These are phyloP conservation scores for Drosophila mauritiana DNA, from an alignment of 1,140 invertebrate species.

Conservation along the genomic window DNA sequence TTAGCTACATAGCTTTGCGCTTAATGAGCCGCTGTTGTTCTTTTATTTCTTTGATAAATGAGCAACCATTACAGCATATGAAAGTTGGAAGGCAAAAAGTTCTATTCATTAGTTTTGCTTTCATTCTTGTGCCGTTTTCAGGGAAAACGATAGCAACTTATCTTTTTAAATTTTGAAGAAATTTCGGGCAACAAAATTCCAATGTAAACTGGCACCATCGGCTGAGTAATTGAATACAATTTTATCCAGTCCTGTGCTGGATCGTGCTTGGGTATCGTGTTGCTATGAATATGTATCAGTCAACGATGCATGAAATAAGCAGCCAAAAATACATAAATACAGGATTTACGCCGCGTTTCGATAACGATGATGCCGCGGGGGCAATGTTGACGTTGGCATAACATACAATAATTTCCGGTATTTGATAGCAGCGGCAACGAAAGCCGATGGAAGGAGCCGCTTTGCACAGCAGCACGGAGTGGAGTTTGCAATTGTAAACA, in stretches of 20 bases:
- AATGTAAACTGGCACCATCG: neutral
- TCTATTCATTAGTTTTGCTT: too few species aligned
- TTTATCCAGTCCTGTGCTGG: neutral
- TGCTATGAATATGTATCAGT: conserved; percentile 37
- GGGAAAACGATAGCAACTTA: too few species aligned
- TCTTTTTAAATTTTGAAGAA: neutral
- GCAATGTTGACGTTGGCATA: conserved; percentile 50
- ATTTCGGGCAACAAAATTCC: neutral
- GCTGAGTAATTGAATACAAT: conserved; percentile 32
- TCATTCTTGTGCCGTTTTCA: too few species aligned
- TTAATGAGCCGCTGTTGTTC: neutral
- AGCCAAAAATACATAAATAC: conserved; percentile 63
- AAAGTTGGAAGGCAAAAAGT: neutral
- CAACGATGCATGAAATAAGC: conserved; percentile 75
- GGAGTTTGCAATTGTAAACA: conserved; percentile 69
- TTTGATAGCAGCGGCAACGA: conserved; percentile 68
- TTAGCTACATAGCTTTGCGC: neutral
- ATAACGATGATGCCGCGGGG: conserved; percentile 52
- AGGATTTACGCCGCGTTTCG: conserved; percentile 71
- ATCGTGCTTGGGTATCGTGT: neutral
- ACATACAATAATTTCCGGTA: conserved; percentile 78
- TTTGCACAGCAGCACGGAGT: conserved; percentile 18
- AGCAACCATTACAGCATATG: neutral
- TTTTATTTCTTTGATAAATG: neutral
- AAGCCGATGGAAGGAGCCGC: conserved; percentile 6